Base-by-base conservation (phyloP, 2,888 invertebrate species). In the Schizotus pectinicornis region DNA sequence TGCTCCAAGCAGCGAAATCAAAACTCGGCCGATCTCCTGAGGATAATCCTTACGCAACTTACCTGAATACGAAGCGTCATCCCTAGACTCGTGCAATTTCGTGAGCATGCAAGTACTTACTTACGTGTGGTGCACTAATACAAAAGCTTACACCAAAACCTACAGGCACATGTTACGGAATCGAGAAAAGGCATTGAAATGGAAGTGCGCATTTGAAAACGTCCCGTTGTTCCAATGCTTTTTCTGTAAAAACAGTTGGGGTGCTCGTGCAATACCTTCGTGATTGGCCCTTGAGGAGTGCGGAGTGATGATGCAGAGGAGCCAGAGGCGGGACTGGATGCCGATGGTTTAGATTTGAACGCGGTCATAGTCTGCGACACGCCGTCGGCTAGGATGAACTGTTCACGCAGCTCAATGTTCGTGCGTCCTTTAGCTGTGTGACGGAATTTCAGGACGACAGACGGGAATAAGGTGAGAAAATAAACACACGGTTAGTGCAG, bases 331-430 rank as follows among this genome's bases (percentile, higher is more conserved):
- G 88, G 86, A 72, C 85, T 85, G 81, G 90, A 91, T 80, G 90
- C 89, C 79, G 92, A 90, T 80, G 93, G 91, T 85, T 95, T 95
- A 79, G 97, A 90, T 84, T 92, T 92, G 89, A 99, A 99, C 77
- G 95, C 94, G 77, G 96, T 92, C 97, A 99, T 98, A 80, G 94
- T 94, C 87, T 99, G 98, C 80, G 95, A 94, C 72, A 96, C 96
- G 80, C 98, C 98, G 81, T 96, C 94, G 75, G 98, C 97, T 86
- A 98, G 86, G 82, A 97, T 95, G 87, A 98, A 98, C 86, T 97
- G 95, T 84, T 98, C 98, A 80, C 98, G 90, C 80, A 99, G 90
- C 86, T 98, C 98, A 85, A 98, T 94, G 88, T 99, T 99, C 83
- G 98, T 98, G 85, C 98, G 93, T 86, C 98, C 98, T 87, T 98